Percentiles rank a stretch among this genome's conserved stretches.
Conservation (phyloP, 1,140 invertebrate species). For the Calliopsis andreniformis region DNA sequence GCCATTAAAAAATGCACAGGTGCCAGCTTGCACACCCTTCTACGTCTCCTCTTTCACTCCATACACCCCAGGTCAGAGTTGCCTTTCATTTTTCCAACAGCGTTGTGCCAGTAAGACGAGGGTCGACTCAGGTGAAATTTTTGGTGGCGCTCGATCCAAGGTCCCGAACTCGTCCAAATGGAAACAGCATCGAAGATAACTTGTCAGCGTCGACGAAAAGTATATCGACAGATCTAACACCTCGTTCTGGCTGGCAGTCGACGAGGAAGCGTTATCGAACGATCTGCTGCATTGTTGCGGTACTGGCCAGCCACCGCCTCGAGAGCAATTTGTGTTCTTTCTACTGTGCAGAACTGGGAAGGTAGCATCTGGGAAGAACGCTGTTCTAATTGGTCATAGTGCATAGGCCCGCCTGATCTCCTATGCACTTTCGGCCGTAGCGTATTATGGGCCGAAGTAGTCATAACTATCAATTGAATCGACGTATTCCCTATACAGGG, state of each 20-base stretch:
- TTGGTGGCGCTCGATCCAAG: neutral
- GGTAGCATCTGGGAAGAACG: too few species aligned
- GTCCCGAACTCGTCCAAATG: too few species aligned
- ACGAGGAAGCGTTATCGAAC: constrained; percentile 1
- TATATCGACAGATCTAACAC: too few species aligned
- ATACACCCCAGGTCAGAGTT: neutral
- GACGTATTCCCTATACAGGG: too few species aligned
- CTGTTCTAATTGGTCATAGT: too few species aligned
- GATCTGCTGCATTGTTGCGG: neutral
- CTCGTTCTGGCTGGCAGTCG: neutral
- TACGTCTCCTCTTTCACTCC: constrained; percentile 15
- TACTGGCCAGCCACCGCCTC: neutral
- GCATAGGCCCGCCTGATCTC: too few species aligned
- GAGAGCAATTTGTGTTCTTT: neutral
- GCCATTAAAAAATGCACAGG: constrained; percentile 59
- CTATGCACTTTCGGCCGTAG: too few species aligned
- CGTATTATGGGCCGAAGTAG: too few species aligned
- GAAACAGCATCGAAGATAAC: too few species aligned
- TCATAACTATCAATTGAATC: too few species aligned
- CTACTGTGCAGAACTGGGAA: too few species aligned
- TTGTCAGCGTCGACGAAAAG: neutral
- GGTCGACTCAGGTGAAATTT: neutral
- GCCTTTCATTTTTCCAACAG: constrained; percentile 45
- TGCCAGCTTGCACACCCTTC: constrained; percentile 8
- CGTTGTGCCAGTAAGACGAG: neutral